A percentile compares a stretch with the other conserved stretches of the same genome.
These are phyloP conservation scores for Onychomys leucogaster DNA, from an alignment of 2,797 vertebrate genomes.

Conservation along the genomic window DNA sequence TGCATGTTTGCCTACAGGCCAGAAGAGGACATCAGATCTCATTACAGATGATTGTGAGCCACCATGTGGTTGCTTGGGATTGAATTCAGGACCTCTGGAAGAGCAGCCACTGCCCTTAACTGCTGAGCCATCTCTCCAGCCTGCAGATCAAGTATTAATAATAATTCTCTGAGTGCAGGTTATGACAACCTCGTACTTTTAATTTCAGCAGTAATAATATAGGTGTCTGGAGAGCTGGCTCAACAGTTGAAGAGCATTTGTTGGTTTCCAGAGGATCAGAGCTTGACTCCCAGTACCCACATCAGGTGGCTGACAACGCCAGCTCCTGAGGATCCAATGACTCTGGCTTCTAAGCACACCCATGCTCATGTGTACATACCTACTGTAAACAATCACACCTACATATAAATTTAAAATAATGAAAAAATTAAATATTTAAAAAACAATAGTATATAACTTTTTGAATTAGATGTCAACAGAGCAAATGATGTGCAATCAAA, in stretches of 20 bases:
- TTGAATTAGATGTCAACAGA: slow-evolving; percentile 1
- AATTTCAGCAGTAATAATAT: not conserved
- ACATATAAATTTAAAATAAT: not conserved
- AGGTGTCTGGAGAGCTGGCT: not conserved
- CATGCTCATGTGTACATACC: not conserved
- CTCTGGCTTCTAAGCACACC: not conserved
- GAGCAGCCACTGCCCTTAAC: no score
- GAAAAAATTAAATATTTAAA: not conserved
- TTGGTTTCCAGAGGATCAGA: not conserved
- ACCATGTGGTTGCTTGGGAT: no score
- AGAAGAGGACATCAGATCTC: no score
- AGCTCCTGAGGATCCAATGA: not conserved
- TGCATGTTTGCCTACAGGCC: no score
- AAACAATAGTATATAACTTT: not conserved
- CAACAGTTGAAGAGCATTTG: not conserved
- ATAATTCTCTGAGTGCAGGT: not conserved
- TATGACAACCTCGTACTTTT: not conserved
- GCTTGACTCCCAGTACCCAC: not conserved
- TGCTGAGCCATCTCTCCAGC: no score
- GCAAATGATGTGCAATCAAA: not conserved
- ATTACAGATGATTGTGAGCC: no score
- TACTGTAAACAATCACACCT: not conserved
- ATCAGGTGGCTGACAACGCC: not conserved
- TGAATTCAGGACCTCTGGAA: no score
- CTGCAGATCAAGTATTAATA: not conserved